Evolutionary conservation across 2,888 invertebrate species (phyloP).

Genomic region (Carabus problematicus): DNA sequence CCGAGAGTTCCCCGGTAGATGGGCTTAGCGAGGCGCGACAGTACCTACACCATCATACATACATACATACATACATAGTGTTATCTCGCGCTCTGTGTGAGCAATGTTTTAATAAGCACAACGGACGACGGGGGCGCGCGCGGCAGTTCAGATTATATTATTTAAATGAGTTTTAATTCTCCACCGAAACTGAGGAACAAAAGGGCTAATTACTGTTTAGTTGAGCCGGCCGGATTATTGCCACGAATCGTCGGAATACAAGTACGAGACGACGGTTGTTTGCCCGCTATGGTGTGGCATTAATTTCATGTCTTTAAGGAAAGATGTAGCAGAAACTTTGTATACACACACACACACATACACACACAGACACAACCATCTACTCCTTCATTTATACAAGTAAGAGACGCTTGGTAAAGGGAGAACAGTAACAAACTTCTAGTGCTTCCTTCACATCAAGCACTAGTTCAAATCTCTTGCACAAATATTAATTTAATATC

Average conservation of each 20-base stretch:
- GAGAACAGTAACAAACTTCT: too few species aligned
- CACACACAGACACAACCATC: background rate
- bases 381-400: background rate
- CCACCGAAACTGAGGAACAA: conserved; percentile 53
- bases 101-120: conserved; percentile 38
- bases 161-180: conserved; percentile 59
- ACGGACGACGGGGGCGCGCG: conserved; percentile 19
- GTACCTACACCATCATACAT: too few species aligned
- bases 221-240: conserved; percentile 32
- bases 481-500: too few species aligned
- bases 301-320: conserved; percentile 30
- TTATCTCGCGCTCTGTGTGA: background rate
- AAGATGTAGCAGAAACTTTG: background rate
- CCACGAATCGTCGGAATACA: conserved; percentile 31
- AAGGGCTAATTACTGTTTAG: conserved; percentile 54
- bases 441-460: too few species aligned
- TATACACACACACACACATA: background rate
- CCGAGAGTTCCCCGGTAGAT: conserved; percentile 53
- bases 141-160: conserved; percentile 56
- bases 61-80: background rate
- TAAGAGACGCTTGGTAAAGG: too few species aligned
- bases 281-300: conserved; percentile 33
- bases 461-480: too few species aligned
- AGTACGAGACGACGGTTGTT: conserved; percentile 35
- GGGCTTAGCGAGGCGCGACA: conserved; percentile 55